Evolutionary conservation across 1,140 invertebrate species (phyloP), one percentile per base, ranked within the genome.

Genomic region (Chymomyza costata): DNA sequence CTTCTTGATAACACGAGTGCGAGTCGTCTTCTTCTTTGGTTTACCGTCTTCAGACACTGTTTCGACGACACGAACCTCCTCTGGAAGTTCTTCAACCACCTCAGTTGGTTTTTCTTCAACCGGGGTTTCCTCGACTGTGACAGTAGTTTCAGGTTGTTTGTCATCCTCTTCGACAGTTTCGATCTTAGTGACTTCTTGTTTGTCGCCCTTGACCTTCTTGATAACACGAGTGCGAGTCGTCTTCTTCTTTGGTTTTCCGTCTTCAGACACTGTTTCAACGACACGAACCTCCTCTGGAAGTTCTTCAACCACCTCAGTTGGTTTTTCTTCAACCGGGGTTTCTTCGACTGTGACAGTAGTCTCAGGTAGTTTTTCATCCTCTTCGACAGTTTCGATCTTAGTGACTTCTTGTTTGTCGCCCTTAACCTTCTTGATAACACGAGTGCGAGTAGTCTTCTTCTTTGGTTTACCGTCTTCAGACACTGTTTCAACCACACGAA

Each of bases 141-240:
- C 67, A 30, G 65, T 76, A 10, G 69, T 85, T 45, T 84, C 60
- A 18, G 84, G 73, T 32, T 74, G 34, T 51, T 84, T 67, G 17
- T 73, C 83, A 40, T 85, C 73, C 63, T 87, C 83, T 67, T 86
- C 83, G 8, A 86, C 64, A 1, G 84, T 86, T 10, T 86, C 76
- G 38, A 85, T 83, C 44, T 81, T 67, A n/a, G 67, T 85, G 11
- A 83, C 63, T 58, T 83, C 67, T 66, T 86, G 69, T 19, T 76
- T 71, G 2, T 64, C 61, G 16, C 73, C 82, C 15, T 68, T 80
- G 28, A 73, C 65, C 51, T 71, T 85, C 50, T 81, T 68, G 44
- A 70, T 76, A 0, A 70, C 52, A 13, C 64, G 61, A 30, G 81
- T 81, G 46, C 60, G 81, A 0, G 51, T 63, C 8, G 63, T 68